Percentiles rank a stretch among this genome's conserved stretches.
Evolutionary conservation across 2,797 vertebrate species (phyloP).

Genomic region (Masticophis lateralis): DNA sequence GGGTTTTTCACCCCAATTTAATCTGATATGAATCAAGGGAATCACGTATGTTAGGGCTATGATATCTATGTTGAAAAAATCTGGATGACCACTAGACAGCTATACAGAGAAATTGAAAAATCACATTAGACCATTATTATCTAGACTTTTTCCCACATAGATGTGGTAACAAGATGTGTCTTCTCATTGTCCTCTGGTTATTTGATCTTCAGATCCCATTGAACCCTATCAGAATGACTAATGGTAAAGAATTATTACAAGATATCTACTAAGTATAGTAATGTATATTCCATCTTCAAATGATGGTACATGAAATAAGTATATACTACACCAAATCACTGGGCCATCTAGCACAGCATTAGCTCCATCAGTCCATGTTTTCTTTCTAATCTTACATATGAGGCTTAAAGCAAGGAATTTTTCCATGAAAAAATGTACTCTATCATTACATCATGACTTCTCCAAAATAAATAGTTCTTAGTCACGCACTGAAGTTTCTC

Average conservation of each 20-base stretch:
- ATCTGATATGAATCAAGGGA: not conserved
- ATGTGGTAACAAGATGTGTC: not conserved
- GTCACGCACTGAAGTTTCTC: not conserved
- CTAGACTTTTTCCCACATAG: not conserved
- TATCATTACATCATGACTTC: not conserved
- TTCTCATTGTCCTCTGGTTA: not conserved
- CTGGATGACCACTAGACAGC: not conserved
- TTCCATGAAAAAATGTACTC: not conserved
- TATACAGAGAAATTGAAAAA: not conserved
- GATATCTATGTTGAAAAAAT: not conserved
- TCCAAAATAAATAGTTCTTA: not conserved
- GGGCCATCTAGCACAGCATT: not conserved
- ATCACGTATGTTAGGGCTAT: not conserved
- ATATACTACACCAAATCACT: not conserved
- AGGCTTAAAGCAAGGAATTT: not conserved
- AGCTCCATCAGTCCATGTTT: not conserved
- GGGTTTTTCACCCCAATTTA: not conserved
- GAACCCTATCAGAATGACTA: not conserved
- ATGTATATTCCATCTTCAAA: not conserved
- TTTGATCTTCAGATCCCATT: not conserved
- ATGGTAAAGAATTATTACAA: not conserved
- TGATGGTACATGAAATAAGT: not conserved
- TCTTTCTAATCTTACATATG: not conserved
- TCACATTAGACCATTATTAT: not conserved
- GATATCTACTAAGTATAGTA: not conserved